These are phyloP conservation scores for Luscinia luscinia DNA, from an alignment of 2,797 vertebrate genomes.

Conservation along the genomic window DNA sequence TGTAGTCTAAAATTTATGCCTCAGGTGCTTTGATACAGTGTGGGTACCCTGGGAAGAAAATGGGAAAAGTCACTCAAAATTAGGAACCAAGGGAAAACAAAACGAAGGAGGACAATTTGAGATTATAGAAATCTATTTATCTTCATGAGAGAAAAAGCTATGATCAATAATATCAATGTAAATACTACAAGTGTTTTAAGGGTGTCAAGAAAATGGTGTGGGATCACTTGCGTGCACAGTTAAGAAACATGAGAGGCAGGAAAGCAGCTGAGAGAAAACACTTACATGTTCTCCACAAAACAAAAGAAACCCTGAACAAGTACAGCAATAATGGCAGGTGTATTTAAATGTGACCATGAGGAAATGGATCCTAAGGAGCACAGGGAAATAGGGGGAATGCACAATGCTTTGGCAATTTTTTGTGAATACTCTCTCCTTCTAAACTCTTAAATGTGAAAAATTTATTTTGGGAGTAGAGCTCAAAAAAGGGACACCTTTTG, in stretches of 20 bases:
- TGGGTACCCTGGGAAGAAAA: background rate
- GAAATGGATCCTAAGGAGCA: background rate
- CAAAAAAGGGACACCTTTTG: background rate
- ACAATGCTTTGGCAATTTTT: background rate
- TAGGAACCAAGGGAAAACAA: background rate
- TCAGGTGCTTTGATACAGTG: background rate
- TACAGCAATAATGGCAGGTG: fast-evolving
- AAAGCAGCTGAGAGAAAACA: background rate
- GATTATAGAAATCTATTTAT: background rate
- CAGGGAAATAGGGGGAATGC: background rate
- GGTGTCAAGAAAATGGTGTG: background rate
- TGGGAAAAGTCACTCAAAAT: background rate
- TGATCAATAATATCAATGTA: background rate
- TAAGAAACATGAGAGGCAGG: background rate
- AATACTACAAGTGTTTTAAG: background rate
- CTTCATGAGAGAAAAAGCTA: background rate
- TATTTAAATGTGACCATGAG: background rate
- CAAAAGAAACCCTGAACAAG: background rate
- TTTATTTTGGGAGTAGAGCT: background rate
- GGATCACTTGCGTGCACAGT: background rate
- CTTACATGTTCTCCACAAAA: background rate
- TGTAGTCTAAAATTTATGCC: background rate
- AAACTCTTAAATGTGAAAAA: background rate
- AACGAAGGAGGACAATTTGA: background rate
- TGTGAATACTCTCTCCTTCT: background rate